Conservation (phyloP, 2,113 vertebrate genomes). For the Colinus virginianus region DNA sequence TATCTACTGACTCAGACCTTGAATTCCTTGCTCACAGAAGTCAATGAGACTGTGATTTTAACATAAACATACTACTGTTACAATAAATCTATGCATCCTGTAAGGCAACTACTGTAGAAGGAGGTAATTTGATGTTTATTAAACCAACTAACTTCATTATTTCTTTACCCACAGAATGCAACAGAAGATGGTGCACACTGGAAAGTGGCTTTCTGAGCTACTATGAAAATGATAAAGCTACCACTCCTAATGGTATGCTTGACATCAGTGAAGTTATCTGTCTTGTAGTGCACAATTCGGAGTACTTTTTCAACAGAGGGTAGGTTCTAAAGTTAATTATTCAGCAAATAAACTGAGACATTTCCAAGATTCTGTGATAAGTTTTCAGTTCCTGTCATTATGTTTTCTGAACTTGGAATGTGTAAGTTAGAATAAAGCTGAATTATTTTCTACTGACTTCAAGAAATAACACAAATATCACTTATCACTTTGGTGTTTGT, state of each 20-base stretch:
- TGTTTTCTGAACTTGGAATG: background rate
- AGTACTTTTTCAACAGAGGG: conserved; percentile 82
- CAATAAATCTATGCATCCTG: background rate
- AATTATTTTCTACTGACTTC: background rate
- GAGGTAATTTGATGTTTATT: background rate
- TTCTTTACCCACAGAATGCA: conserved; percentile 82
- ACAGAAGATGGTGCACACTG: conserved; percentile 91
- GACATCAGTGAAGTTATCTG: conserved; percentile 86
- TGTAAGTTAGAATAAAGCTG: background rate
- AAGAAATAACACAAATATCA: background rate
- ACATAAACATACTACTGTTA: background rate
- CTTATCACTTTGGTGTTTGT: too few relatives aligned
- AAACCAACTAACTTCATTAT: background rate
- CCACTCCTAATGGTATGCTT: conserved; percentile 85
- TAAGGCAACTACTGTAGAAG: background rate
- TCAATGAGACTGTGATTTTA: background rate
- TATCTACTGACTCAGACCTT: background rate
- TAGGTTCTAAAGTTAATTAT: conserved; percentile 69
- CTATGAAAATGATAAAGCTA: conserved; percentile 89
- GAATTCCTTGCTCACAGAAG: background rate
- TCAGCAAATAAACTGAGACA: background rate
- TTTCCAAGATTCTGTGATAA: background rate
- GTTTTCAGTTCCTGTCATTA: background rate
- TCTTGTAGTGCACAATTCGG: conserved; percentile 82
- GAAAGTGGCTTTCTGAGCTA: conserved; percentile 93